Evolutionary conservation across 2,888 invertebrate genomes (phyloP).

Genomic region (Harpalus rufipes): DNA sequence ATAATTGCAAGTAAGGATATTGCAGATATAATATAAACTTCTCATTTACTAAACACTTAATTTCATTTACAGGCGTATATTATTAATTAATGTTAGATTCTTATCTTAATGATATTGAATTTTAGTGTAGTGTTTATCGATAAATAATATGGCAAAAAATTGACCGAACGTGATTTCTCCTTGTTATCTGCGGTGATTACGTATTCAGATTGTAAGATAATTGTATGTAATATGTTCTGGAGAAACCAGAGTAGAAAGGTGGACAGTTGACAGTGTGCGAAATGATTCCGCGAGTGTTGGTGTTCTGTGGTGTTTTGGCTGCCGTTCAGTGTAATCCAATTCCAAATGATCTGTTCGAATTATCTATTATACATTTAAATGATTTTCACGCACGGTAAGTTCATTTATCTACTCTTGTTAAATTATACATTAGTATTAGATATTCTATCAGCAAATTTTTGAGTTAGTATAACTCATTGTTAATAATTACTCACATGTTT

Average conservation of each 20-base stretch:
- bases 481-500: too few relatives aligned
- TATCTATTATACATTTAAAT: conserved; percentile 81
- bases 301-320: background rate
- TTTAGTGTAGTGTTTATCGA: background rate
- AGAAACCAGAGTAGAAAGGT: background rate
- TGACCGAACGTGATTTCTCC: background rate
- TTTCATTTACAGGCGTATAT: too few relatives aligned
- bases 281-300: background rate
- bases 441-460: too few relatives aligned
- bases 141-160: background rate
- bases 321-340: background rate
- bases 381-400: conserved; percentile 81
- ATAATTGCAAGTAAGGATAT: too few relatives aligned
- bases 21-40: too few relatives aligned
- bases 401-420: conserved; percentile 11
- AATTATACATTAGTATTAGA: background rate
- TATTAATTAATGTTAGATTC: too few relatives aligned
- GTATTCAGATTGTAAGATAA: background rate
- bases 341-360: conserved; percentile 76
- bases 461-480: too few relatives aligned
- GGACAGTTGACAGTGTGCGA: background rate
- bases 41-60: too few relatives aligned
- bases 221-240: background rate
- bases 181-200: background rate
- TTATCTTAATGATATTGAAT: too few relatives aligned